Evolutionary conservation across 2,888 invertebrate genomes (phyloP), one percentile per base, ranked within the genome.

Genomic region (Sepioteuthis lessoniana): DNA sequence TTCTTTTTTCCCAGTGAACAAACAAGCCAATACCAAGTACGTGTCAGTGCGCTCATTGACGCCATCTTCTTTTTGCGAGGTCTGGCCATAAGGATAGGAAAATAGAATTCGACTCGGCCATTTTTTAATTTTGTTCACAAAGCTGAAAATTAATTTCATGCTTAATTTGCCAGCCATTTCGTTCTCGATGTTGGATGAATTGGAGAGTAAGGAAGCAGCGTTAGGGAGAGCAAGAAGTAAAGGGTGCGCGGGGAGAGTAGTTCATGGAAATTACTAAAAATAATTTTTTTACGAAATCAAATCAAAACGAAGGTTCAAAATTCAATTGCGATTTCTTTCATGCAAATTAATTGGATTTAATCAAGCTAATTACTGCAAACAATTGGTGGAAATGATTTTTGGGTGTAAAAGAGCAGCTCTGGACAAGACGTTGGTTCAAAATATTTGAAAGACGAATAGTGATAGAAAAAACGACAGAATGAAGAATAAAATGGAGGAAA

Each of bases 281-380:
- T 4, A n/a, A 35, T n/a, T 5, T 25, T 55, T 7, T 42, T 25
- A 21, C 16, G 28, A 25, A 55, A 55, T 21, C 25, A 55, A 55
- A 21, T 28, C 0, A 16, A 76, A 35, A n/a, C 16, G n/a, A 76
- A 76, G n/a, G 76, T n/a, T 76, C 76, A 76, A 76, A 76, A 76
- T 76, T 76, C 76, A 76, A 76, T 76, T 76, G n/a, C n/a, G 76
- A 76, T 76, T 76, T n/a, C 19, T 76, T n/a, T n/a, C 76, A 76
- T n/a, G n/a, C n/a, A 76, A 76, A 76, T n/a, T 76, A 76, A 76
- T 76, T 76, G n/a, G 19, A 76, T n/a, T 13, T 35, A 76, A 76
- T 76, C n/a, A 35, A 76, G 76, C 76, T 76, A 76, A 76, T 76
- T 76, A 16, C 76, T 76, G n/a, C n/a, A 76, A 76, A 76, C 76